phyloP scores from a whole-genome alignment of 2,888 invertebrate genomes.

The Allophyes oxyacanthae region DNA sequence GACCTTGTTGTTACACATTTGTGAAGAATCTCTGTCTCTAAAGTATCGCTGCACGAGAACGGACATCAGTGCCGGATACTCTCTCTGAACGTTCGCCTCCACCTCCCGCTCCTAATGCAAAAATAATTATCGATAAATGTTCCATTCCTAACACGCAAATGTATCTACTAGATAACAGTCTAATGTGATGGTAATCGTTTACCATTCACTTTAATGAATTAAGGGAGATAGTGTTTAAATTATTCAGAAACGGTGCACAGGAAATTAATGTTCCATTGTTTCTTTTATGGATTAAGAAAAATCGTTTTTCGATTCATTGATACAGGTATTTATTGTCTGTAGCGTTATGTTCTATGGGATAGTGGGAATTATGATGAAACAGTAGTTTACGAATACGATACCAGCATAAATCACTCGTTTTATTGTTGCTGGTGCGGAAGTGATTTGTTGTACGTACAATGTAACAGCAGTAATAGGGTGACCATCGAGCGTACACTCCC shows the following conservation, averaged over 20 bases:
- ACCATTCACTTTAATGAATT: slow-evolving; percentile 23
- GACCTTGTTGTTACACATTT: slow-evolving; percentile 60
- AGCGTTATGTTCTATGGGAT: slow-evolving; percentile 34
- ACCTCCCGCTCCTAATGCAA: slow-evolving; percentile 75
- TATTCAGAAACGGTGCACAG: slow-evolving; percentile 36
- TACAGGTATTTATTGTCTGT: slow-evolving; percentile 30
- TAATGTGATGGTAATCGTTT: slow-evolving; percentile 28
- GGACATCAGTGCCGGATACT: slow-evolving; percentile 89
- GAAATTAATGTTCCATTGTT: slow-evolving; percentile 45
- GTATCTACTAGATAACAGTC: slow-evolving; percentile 1
- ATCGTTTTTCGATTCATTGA: slow-evolving; percentile 35
- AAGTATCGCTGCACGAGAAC: slow-evolving; percentile 90
- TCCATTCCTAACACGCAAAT: slow-evolving; percentile 33
- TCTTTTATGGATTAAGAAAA: slow-evolving; percentile 25
- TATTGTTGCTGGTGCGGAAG: no score
- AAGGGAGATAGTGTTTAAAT: slow-evolving; percentile 20
- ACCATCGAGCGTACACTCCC: slow-evolving; percentile 80
- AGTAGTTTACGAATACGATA: slow-evolving; percentile 20
- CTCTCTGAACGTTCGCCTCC: slow-evolving; percentile 72
- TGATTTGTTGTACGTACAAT: slow-evolving; percentile 59
- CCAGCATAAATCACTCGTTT: no score
- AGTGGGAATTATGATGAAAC: slow-evolving; percentile 28
- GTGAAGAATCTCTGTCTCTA: slow-evolving; percentile 74
- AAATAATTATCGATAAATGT: slow-evolving; percentile 42
- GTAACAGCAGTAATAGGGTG: slow-evolving; percentile 81